phyloP scores from a whole-genome alignment of 2,888 invertebrate species.

The Lithodes maja region DNA sequence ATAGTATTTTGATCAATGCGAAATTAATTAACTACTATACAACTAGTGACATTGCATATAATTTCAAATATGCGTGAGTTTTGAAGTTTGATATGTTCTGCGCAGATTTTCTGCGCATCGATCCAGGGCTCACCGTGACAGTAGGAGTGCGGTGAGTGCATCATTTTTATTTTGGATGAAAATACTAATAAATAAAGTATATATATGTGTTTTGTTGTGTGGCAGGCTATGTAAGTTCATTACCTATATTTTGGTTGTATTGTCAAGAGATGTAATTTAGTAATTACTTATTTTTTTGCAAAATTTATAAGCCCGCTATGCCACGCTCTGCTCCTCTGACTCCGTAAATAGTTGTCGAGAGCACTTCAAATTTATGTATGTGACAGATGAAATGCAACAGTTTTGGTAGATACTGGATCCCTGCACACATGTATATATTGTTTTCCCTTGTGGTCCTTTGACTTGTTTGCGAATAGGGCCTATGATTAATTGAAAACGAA shows the following conservation, averaged over 20 bases:
- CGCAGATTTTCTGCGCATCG: constrained; percentile 60
- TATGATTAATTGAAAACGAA: neutral
- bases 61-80: neutral
- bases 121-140: constrained; percentile 51
- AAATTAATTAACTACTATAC: no score
- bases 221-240: neutral
- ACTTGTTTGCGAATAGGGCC: neutral
- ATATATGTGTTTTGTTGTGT: neutral
- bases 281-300: neutral
- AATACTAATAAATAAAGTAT: neutral
- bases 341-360: constrained; percentile 1
- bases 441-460: neutral
- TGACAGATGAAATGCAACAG: neutral
- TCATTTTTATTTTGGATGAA: constrained; percentile 32
- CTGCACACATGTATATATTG: neutral
- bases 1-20: no score
- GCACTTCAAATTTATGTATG: neutral
- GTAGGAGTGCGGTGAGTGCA: constrained; percentile 46
- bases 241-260: neutral
- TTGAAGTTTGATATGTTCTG: constrained; percentile 6
- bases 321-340: constrained; percentile 29
- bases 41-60: neutral
- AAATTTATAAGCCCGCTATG: constrained; percentile 30
- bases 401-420: neutral
- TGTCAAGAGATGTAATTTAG: constrained; percentile 45